Conservation (phyloP, 2,888 invertebrate genomes). For the Phyllotreta striolata region DNA sequence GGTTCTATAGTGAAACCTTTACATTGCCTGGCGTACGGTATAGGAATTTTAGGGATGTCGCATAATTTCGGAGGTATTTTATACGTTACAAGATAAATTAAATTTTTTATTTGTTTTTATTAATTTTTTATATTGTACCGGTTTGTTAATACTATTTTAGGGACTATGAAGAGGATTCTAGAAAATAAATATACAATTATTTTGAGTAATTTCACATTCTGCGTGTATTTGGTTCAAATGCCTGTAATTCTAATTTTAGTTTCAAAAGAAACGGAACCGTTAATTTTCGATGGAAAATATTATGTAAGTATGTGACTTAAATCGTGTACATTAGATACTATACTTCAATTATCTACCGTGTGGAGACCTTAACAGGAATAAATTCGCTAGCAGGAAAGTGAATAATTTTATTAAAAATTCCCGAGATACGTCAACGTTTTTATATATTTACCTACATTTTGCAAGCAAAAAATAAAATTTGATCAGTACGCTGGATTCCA, state of each 20-base stretch:
- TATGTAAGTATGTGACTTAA: not conserved
- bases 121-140: not conserved
- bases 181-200: conserved; percentile 20
- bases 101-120: not conserved
- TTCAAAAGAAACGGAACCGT: not conserved
- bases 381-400: too few species aligned
- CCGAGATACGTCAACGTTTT: too few species aligned
- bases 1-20: conserved; percentile 38
- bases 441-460: too few species aligned
- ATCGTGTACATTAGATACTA: too few species aligned
- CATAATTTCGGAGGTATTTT: conserved; percentile 34
- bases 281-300: not conserved
- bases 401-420: too few species aligned
- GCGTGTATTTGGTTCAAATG: conserved; percentile 17
- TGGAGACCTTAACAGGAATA: too few species aligned
- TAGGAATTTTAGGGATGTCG: conserved; percentile 40
- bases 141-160: conserved; percentile 19
- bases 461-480: too few species aligned
- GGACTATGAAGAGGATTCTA: conserved; percentile 21
- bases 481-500: too few species aligned
- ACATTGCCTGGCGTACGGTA: conserved; percentile 31
- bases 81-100: not conserved
- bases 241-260: not conserved
- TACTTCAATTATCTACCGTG: too few species aligned
- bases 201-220: conserved; percentile 25